Base-by-base conservation (phyloP, 2,113 vertebrate genomes). In the Crotalus horridus region DNA sequence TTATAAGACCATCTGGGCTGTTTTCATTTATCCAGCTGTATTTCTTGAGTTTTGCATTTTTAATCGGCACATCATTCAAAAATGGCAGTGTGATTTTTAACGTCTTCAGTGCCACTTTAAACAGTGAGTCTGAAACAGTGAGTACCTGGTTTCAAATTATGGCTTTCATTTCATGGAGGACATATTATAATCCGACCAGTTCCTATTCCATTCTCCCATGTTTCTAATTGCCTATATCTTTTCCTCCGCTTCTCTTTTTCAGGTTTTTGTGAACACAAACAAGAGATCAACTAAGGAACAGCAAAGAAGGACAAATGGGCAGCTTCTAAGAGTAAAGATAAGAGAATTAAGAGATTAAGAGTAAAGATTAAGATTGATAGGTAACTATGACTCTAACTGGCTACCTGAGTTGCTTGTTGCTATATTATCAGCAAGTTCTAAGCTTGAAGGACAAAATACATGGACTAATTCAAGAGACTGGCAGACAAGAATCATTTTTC, bases 21-120 rank as follows among this genome's bases (percentile, higher is more conserved):
- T 93, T 97, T 97, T 97, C 95, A 96, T 97, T 97, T 96, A 97
- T 97, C 97, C 96, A 97, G 97, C 96, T 98, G 97, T 96, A 97
- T 96, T 97, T 97, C 96, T 97, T 95, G 94, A 89, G 94, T 93
- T 97, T 97, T 97, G 95, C 96, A 97, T 97, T 92, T 97, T 97
- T 97, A 97, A 97, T 97, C 97, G 97, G 95, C 96, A 96, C 92
- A 89, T 85, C 95, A 94, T 97, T 93, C 95, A 95, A 94, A 87
- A 95, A 93, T 95, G 94, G 96, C 89, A 94, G 96, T 81, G 95
- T 95, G 89, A 93, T 3, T 90, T 69, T 96, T 96, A 96, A 97
- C 96, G 94, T 96, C 87, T 95, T 96, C 95, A 91, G 6, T 0
- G 48, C 61, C 87, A 58, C 51, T 85, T 20, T 56, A 92, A 74